phyloP scores from a whole-genome alignment of 2,888 invertebrate genomes.

The Acleris emargana region DNA sequence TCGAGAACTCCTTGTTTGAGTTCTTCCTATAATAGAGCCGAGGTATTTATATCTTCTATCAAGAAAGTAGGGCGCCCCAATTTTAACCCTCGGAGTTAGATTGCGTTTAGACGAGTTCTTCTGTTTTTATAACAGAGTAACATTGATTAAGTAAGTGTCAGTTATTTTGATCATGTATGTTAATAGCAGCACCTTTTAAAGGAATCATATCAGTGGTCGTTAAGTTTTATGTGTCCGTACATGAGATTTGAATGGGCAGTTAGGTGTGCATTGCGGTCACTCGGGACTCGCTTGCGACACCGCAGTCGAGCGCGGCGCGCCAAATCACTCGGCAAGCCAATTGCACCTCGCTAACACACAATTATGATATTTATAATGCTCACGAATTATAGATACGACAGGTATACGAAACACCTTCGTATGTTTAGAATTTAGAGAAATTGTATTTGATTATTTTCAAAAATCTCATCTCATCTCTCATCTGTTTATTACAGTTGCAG shows the following conservation, averaged over 20 bases:
- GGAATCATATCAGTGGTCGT: slow-evolving; percentile 35
- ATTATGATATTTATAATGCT: slow-evolving; percentile 45
- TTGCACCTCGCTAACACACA: slow-evolving; percentile 58
- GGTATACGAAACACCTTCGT: too few relatives aligned
- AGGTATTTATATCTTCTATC: slow-evolving; percentile 29
- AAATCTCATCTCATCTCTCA: too few relatives aligned
- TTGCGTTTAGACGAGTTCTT: slow-evolving; percentile 53
- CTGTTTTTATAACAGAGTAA: slow-evolving; percentile 47
- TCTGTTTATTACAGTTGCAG: too few relatives aligned
- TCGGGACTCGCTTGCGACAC: slow-evolving; percentile 61
- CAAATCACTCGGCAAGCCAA: slow-evolving; percentile 71
- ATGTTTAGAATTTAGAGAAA: too few relatives aligned
- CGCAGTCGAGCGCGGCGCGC: slow-evolving; percentile 63
- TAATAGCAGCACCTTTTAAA: slow-evolving; percentile 37
- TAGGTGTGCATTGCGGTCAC: slow-evolving; percentile 67
- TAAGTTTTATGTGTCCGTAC: slow-evolving; percentile 42
- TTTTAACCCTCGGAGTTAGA: slow-evolving; percentile 67
- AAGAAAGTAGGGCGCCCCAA: slow-evolving; percentile 51
- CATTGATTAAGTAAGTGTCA: slow-evolving; percentile 20
- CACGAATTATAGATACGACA: slow-evolving; percentile 13
- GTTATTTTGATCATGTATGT: slow-evolving; percentile 36
- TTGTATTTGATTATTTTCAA: too few relatives aligned
- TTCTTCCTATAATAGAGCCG: slow-evolving; percentile 23
- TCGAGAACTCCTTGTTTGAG: slow-evolving; percentile 5
- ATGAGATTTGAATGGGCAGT: slow-evolving; percentile 55